Percentiles rank a stretch among this genome's conserved stretches.
phyloP scores from a whole-genome alignment of 2,113 vertebrate genomes.

The Excalfactoria chinensis region DNA sequence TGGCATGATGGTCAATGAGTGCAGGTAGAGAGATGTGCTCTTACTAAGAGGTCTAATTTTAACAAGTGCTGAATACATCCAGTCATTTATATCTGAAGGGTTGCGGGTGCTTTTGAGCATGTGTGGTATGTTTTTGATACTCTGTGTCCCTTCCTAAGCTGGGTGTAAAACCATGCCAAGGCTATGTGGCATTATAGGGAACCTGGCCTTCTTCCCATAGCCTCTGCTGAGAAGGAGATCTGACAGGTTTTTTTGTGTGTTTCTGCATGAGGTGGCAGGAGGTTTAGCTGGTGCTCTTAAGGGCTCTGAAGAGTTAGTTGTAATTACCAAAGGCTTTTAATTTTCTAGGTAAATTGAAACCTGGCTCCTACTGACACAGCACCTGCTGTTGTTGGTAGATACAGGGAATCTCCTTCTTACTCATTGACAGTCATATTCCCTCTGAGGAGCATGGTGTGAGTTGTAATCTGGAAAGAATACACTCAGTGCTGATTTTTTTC shows the following conservation, averaged over 20 bases:
- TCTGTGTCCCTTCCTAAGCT: neutral
- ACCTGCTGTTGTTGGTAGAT: neutral
- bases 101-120: neutral
- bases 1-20: neutral
- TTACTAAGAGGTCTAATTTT: neutral
- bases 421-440: neutral
- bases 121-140: rapidly evolving
- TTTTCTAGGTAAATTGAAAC: neutral
- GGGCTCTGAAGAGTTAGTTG: neutral
- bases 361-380: neutral
- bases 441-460: neutral
- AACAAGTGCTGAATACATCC: neutral
- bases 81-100: neutral
- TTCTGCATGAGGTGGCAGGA: neutral
- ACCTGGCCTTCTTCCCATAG: neutral
- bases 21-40: neutral
- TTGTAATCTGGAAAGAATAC: neutral
- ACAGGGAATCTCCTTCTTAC: neutral
- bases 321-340: neutral
- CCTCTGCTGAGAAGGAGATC: neutral
- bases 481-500: neutral
- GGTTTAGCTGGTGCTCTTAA: neutral
- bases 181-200: neutral
- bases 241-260: neutral
- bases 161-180: neutral